A percentile compares a stretch with the other conserved stretches of the same genome.
Evolutionary conservation across 2,797 vertebrate genomes (phyloP).

Genomic region (Mus minutoides): DNA sequence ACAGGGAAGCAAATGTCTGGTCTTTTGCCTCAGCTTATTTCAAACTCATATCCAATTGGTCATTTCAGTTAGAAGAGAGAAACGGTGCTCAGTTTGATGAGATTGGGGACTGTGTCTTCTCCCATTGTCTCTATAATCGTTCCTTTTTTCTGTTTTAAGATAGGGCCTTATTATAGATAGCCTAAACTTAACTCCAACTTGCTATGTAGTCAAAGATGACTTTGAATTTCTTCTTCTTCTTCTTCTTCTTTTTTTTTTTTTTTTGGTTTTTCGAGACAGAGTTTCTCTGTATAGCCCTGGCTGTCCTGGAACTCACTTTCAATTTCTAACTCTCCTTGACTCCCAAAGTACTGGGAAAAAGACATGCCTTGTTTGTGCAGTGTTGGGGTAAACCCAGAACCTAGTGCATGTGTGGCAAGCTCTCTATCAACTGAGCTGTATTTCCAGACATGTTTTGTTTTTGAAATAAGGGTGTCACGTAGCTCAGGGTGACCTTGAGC

Average conservation of each 20-base stretch:
- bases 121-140: neutral
- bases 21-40: constrained; percentile 18
- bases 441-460: neutral
- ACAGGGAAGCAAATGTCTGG: neutral
- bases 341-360: neutral
- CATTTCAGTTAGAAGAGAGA: constrained; percentile 15
- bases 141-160: neutral
- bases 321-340: neutral
- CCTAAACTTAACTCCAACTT: neutral
- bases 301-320: too few relatives aligned
- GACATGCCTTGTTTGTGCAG: neutral
- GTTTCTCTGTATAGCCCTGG: too few relatives aligned
- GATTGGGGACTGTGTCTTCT: neutral
- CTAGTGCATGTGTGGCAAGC: neutral
- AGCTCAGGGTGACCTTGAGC: neutral
- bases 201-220: neutral
- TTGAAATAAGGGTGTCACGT: neutral
- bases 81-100: neutral
- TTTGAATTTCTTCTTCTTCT: too few relatives aligned
- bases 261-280: too few relatives aligned
- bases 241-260: too few relatives aligned
- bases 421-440: neutral
- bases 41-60: neutral
- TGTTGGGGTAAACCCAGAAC: neutral
- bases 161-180: neutral